Conservation (phyloP, 1,140 invertebrate species). For the Tetraneura akinire region DNA sequence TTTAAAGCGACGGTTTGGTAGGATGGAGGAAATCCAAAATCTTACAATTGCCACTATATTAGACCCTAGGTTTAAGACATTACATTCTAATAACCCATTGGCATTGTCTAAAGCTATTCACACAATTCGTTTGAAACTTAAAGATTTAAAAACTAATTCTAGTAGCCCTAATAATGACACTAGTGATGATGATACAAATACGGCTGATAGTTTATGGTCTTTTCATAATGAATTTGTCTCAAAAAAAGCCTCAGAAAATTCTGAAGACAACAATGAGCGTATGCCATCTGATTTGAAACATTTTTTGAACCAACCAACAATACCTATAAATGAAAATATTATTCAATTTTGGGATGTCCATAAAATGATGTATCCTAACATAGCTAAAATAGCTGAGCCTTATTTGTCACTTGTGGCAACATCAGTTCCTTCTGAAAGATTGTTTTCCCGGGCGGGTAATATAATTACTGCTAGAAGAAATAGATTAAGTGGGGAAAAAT, state of each 20-base stretch:
- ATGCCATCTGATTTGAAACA: too few species aligned
- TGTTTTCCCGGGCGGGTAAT: slow-evolving; percentile 31
- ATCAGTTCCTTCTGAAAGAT: neutral
- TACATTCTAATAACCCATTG: neutral
- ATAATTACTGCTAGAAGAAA: slow-evolving; percentile 31
- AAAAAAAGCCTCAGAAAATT: slow-evolving; percentile 18
- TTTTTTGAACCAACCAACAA: too few species aligned
- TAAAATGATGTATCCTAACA: too few species aligned
- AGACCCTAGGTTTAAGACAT: neutral
- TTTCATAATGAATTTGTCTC: slow-evolving; percentile 28
- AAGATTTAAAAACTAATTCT: slow-evolving; percentile 3
- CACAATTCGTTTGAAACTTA: neutral
- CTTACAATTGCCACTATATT: neutral
- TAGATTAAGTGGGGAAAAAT: slow-evolving; percentile 19
- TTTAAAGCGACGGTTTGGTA: slow-evolving; percentile 3
- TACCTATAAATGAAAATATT: too few species aligned
- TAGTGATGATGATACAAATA: slow-evolving; percentile 12
- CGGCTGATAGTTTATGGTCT: slow-evolving; percentile 2
- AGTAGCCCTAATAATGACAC: slow-evolving; percentile 13
- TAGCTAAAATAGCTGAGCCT: too few species aligned
- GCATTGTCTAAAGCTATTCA: neutral
- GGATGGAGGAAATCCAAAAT: slow-evolving; percentile 16
- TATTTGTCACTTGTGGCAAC: too few species aligned
- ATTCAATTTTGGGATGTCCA: too few species aligned
- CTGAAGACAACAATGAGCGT: too few species aligned